These are phyloP conservation scores for Bergia sp. DNA, from an alignment of 92 coral and sea anemone species.

Conservation along the genomic window DNA sequence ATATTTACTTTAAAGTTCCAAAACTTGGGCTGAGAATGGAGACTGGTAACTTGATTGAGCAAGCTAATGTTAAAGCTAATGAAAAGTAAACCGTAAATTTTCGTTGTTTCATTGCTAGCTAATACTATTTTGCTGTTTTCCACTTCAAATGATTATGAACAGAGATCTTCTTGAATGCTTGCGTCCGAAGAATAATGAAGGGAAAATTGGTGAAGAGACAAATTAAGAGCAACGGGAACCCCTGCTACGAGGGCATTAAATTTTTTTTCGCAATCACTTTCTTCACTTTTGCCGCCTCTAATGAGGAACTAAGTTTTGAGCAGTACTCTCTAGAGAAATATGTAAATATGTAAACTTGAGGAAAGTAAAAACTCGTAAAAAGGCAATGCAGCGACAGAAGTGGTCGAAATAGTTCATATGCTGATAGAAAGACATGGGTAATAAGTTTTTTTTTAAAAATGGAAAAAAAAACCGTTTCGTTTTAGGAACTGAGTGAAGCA, in stretches of 20 bases:
- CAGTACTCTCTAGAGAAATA: neutral
- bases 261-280: neutral
- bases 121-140: neutral
- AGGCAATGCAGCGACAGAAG: neutral
- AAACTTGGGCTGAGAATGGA: neutral
- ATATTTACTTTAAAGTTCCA: neutral
- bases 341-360: neutral
- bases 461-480: too few species aligned
- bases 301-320: neutral
- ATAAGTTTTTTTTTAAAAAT: too few species aligned
- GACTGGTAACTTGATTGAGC: neutral
- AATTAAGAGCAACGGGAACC: slow-evolving; percentile 13
- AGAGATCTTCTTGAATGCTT: neutral
- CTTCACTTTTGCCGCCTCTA: neutral
- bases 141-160: neutral
- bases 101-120: neutral
- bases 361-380: neutral
- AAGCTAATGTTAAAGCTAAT: neutral
- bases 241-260: slow-evolving; percentile 15
- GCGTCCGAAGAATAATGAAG: neutral
- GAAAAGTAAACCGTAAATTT: neutral
- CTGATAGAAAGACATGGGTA: neutral
- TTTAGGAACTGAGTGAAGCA: neutral
- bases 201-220: neutral
- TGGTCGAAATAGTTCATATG: neutral